These are phyloP conservation scores for Plagodis dolabraria DNA, from an alignment of 2,888 invertebrate genomes.

Conservation along the genomic window DNA sequence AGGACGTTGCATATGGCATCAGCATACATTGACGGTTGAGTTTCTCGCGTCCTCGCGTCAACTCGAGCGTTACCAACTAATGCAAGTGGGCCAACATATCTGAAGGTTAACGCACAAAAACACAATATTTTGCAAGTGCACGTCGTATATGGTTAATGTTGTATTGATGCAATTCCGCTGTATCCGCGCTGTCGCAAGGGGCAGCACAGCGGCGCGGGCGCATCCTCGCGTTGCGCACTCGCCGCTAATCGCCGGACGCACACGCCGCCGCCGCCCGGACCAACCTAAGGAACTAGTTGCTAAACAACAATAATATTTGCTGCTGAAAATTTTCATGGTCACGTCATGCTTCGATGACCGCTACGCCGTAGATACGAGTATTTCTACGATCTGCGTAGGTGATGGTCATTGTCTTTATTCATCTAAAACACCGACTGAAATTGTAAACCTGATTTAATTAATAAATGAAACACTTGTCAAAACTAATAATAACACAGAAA, in stretches of 20 bases:
- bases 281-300: slow-evolving; percentile 61
- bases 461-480: slow-evolving; percentile 20
- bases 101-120: slow-evolving; percentile 80
- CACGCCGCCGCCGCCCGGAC: slow-evolving; percentile 48
- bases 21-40: slow-evolving; percentile 43
- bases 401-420: neutral
- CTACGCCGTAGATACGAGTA: slow-evolving; percentile 40
- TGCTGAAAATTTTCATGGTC: slow-evolving; percentile 54
- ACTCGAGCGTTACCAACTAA: slow-evolving; percentile 77
- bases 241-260: slow-evolving; percentile 78
- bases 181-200: slow-evolving; percentile 82
- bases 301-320: slow-evolving; percentile 52
- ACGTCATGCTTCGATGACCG: slow-evolving; percentile 16
- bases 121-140: slow-evolving; percentile 79
- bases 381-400: slow-evolving; percentile 16
- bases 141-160: slow-evolving; percentile 68
- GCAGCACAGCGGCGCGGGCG: slow-evolving; percentile 53
- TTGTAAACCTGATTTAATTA: neutral
- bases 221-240: slow-evolving; percentile 79
- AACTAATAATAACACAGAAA: slow-evolving; percentile 9
- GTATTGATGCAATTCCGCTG: slow-evolving; percentile 73
- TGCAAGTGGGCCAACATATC: slow-evolving; percentile 75
- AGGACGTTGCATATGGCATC: slow-evolving; percentile 2
- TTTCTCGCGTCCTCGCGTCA: slow-evolving; percentile 71
- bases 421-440: no score